These are phyloP conservation scores for Drosophila athabasca DNA, from an alignment of 1,140 invertebrate species.

Conservation along the genomic window DNA sequence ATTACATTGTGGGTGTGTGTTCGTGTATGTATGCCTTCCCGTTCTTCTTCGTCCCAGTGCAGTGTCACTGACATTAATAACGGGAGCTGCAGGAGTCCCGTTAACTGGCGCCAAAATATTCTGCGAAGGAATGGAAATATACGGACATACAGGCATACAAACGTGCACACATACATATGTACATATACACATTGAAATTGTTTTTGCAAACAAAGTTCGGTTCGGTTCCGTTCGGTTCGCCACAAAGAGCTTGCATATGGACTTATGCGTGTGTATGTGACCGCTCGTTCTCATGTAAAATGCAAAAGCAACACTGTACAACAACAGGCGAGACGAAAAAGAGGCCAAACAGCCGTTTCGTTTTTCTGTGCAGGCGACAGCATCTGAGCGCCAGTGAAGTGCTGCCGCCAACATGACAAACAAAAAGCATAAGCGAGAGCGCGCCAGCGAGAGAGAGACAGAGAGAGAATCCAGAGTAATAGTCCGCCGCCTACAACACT, in stretches of 20 bases:
- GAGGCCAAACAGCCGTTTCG: constrained; percentile 31
- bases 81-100: constrained; percentile 36
- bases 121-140: too few relatives aligned
- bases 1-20: constrained; percentile 13
- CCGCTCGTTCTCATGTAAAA: constrained; percentile 26
- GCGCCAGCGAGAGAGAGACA: constrained; percentile 25
- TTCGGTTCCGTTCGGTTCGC: constrained; percentile 3
- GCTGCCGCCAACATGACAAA: constrained; percentile 73
- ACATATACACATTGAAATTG: constrained; percentile 16
- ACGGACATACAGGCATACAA: neutral
- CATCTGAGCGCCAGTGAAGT: constrained; percentile 30
- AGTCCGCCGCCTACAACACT: constrained; percentile 55
- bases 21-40: constrained; percentile 21
- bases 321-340: constrained; percentile 46
- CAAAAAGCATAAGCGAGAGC: constrained; percentile 78
- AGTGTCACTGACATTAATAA: constrained; percentile 38
- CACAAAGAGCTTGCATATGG: constrained; percentile 33
- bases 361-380: constrained; percentile 47
- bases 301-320: constrained; percentile 53
- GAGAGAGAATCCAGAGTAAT: constrained; percentile 37
- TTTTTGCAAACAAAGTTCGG: constrained; percentile 39
- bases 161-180: neutral
- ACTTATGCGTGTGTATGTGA: constrained; percentile 25
- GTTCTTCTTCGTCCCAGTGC: constrained; percentile 35
- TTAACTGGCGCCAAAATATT: constrained; percentile 59